Evolutionary conservation across 2,113 vertebrate species (phyloP).

Genomic region (Python bivittatus): DNA sequence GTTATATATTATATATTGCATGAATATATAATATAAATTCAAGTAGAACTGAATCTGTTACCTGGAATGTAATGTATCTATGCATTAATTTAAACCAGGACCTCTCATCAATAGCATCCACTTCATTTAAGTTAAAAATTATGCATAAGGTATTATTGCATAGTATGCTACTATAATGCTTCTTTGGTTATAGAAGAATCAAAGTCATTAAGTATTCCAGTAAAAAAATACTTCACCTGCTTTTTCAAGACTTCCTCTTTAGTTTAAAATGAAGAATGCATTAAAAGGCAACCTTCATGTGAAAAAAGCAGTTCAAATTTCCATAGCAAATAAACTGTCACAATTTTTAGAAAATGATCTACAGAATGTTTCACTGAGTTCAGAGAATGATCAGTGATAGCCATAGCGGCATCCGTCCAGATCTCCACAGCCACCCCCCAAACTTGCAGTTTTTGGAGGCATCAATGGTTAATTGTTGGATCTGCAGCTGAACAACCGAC

Average conservation of each 20-base stretch:
- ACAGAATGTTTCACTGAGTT: background rate
- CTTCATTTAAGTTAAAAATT: slow-evolving; percentile 20
- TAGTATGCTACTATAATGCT: slow-evolving; percentile 6
- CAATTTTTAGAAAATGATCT: background rate
- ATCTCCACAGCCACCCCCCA: background rate
- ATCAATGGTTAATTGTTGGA: background rate
- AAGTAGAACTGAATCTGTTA: slow-evolving; percentile 30
- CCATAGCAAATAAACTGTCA: background rate
- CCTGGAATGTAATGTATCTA: background rate
- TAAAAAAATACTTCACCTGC: slow-evolving; percentile 8
- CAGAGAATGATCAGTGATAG: background rate
- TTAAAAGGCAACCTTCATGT: background rate
- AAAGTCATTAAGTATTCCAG: slow-evolving; percentile 10
- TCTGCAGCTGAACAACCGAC: background rate
- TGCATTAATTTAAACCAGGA: slow-evolving; percentile 27
- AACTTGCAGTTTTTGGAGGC: background rate
- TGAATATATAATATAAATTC: slow-evolving; percentile 13
- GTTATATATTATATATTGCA: too few relatives aligned
- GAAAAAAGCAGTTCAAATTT: background rate
- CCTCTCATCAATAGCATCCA: slow-evolving; percentile 14
- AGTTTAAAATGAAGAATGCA: background rate
- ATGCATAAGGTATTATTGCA: slow-evolving; percentile 16
- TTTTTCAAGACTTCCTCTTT: background rate
- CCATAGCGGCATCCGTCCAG: background rate
- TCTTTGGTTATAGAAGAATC: background rate